Evolutionary conservation across 2,797 vertebrate species (phyloP), one percentile per base, ranked within the genome.

Genomic region (Crenuchus spilurus): DNA sequence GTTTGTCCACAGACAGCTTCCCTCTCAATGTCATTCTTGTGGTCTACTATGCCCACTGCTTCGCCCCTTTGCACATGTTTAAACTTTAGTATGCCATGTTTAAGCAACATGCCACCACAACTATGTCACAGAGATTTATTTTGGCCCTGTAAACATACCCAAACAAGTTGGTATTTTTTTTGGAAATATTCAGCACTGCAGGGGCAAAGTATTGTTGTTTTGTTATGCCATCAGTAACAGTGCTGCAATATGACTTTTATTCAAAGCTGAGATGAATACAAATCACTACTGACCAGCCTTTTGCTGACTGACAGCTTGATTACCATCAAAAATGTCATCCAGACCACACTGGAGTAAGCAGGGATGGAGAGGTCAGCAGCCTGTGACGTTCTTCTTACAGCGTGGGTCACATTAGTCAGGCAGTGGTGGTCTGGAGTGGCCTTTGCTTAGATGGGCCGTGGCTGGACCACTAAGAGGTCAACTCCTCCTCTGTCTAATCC

Each of bases 51-150:
- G 42, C 44, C 58, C 64, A 70, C 18, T 71, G 39, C 20, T 70
- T 75, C 61, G 55, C 76, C 48, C 51, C 58, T 78, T 71, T 49
- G 77, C 80, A 73, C 78, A 68, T 73, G 65, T 73, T 79, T 67
- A 67, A 74, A 60, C 39, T 57, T 74, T 67, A 74, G 76, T 60
- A 55, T 74, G 28, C 65, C 55, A 26, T 79, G 70, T 76, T 68
- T 73, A 58, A 57, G 73, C 60, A 74, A 73, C 68, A 74, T 63
- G 67, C 18, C 31, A 57, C 80, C 76, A 76, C 80, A 79, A 66
- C 73, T 76, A 76, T 76, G 76, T 70, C 74, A 82, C 51, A 48
- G 33, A 70, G 31, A 70, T 76, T 74, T 74, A 76, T 76, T 74
- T 79, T 82, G 58, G 60, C 70, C 66, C 48, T 66, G 16, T 79